Percentiles rank a stretch among this genome's conserved stretches.
These are phyloP conservation scores for Chrysolophus pictus DNA, from an alignment of 2,797 vertebrate species.

Conservation along the genomic window DNA sequence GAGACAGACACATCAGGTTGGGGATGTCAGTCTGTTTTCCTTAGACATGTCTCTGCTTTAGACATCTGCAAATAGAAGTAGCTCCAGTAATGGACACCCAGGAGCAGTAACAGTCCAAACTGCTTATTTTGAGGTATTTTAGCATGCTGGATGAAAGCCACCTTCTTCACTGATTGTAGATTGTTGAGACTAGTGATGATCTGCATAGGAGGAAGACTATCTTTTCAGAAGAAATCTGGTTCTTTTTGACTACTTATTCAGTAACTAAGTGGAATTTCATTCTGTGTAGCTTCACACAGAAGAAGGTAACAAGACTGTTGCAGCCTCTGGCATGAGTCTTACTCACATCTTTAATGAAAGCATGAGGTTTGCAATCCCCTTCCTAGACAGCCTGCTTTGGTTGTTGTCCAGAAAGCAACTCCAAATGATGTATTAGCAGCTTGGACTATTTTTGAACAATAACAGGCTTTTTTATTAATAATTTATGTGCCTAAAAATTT, in stretches of 20 bases:
- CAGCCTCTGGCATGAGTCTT: background rate
- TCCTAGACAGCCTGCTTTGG: conserved; percentile 42
- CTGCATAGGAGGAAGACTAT: background rate
- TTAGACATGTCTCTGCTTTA: background rate
- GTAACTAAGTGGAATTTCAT: background rate
- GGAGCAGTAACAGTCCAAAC: background rate
- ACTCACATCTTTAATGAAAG: background rate
- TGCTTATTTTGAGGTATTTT: conserved; percentile 44
- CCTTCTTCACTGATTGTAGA: background rate
- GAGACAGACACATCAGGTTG: background rate
- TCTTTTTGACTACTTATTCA: background rate
- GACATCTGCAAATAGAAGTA: background rate
- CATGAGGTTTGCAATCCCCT: background rate
- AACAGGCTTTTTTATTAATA: conserved; percentile 37
- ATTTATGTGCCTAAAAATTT: conserved; percentile 44
- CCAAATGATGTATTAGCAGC: conserved; percentile 17
- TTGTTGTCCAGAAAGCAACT: conserved; percentile 30
- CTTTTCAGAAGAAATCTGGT: conserved; percentile 23
- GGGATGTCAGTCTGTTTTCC: background rate
- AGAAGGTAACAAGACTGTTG: background rate
- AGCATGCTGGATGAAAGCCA: background rate
- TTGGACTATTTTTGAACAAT: conserved; percentile 39
- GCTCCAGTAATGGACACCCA: background rate
- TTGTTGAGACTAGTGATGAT: conserved; percentile 9
- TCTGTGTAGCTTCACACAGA: background rate